These are phyloP conservation scores for Forbesichthys agassizii DNA, from an alignment of 2,113 vertebrate genomes.

Conservation along the genomic window DNA sequence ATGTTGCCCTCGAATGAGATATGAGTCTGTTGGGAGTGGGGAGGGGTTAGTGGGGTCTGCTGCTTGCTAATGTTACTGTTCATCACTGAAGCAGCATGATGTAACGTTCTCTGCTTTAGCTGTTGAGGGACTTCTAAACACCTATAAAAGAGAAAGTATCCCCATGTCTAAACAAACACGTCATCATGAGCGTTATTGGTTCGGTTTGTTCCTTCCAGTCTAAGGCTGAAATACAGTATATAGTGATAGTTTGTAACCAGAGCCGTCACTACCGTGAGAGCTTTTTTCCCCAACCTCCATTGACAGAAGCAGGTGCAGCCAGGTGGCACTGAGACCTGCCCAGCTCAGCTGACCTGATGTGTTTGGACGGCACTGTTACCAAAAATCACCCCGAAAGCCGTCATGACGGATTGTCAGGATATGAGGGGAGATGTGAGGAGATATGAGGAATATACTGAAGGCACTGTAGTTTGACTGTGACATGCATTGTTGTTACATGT, in stretches of 20 bases:
- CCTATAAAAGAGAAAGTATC: conserved; percentile 3
- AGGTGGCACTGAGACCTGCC: conserved; percentile 49
- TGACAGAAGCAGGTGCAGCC: conserved; percentile 32
- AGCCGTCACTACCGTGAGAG: conserved; percentile 24
- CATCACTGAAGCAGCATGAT: conserved; percentile 19
- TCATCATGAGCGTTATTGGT: conserved; percentile 55
- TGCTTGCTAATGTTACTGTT: conserved; percentile 21
- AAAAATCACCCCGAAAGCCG: conserved; percentile 54
- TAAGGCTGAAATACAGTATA: conserved; percentile 39
- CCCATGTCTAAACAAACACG: conserved; percentile 46
- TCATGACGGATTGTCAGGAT: conserved; percentile 35
- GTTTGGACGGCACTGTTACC: conserved; percentile 62
- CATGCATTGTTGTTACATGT: no score
- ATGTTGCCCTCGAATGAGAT: conserved; percentile 8
- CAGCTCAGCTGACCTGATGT: conserved; percentile 50
- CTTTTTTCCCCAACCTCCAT: conserved; percentile 51
- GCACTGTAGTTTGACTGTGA: not conserved
- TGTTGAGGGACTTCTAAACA: not conserved
- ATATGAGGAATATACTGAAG: not conserved
- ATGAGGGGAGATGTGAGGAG: conserved; percentile 5
- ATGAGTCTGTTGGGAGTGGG: not conserved
- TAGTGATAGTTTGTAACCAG: conserved; percentile 22
- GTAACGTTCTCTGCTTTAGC: conserved; percentile 7
- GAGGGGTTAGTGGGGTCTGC: not conserved
- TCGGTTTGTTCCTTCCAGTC: conserved; percentile 47